Base-by-base conservation (phyloP, 1,140 invertebrate species). In the Bombus impatiens region DNA sequence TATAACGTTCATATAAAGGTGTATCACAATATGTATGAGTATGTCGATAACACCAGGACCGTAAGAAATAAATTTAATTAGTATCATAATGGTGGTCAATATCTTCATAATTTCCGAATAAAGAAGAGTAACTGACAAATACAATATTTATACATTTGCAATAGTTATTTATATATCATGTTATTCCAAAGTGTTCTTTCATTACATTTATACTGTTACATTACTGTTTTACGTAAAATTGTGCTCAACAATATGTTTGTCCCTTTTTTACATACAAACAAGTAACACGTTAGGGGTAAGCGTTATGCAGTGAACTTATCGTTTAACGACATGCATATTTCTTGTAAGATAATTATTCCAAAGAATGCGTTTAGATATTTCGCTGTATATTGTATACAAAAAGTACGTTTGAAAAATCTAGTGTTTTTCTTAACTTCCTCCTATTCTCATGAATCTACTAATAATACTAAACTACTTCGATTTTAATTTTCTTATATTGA, bases 31-130 rank as follows among this genome's bases (percentile, higher is more conserved):
- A 35, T 68, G 32, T 67, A 32, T 88, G 42, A 82, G 35, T 80
- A 67, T 47, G 70, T 74, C 62, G 83, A 88, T 84, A 86, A 78
- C 82, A 77, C 42, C 88, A 91, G 86, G 80, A 83, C 86, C 89
- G 89, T 89, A 86, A 72, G 32, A 88, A 86, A n/a, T 3, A 62
- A 47, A 84, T 72, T n/a, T 62, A 84, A 84, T 84, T 84, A 80
- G 40, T 47, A 59, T 35, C 62, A 44, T 57, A 62, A 70, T 28
- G n/a, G 22, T 47, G 35, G 10, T 44, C 25, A 53, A 59, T 35
- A 18, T 18, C 5, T 32, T 40, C 9, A 28, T 13, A 32, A 35
- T 28, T 9, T 18, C 13, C 15, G 22, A n/a, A 32, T 4, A 4
- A 70, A 59, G 1, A 1, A 59, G 6, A 37, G 18, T 42, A n/a